These are phyloP conservation scores for Dasyornis broadbenti DNA, from an alignment of 2,113 vertebrate genomes.

Conservation along the genomic window DNA sequence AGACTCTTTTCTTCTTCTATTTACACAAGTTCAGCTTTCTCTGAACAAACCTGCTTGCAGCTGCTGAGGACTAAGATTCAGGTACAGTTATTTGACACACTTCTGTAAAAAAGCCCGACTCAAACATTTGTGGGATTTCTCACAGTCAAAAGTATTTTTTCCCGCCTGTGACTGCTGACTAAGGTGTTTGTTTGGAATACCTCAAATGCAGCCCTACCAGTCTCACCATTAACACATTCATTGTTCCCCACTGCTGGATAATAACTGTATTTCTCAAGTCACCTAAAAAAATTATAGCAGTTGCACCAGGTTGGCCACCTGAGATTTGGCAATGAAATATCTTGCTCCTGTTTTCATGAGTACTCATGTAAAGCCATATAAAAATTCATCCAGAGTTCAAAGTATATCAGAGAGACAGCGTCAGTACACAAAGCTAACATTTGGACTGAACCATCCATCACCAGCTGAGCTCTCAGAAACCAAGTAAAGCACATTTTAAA, in stretches of 20 bases:
- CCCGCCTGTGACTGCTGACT: constrained; percentile 28
- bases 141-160: constrained; percentile 8
- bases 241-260: constrained; percentile 2
- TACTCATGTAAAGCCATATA: constrained; percentile 15
- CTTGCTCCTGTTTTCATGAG: not conserved
- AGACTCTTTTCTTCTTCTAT: not conserved
- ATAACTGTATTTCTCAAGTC: constrained; percentile 22
- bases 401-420: constrained; percentile 7
- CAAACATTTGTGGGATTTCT: not conserved
- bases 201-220: not conserved
- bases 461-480: constrained; percentile 5
- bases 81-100: not conserved
- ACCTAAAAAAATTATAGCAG: constrained; percentile 35
- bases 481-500: not conserved
- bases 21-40: not conserved
- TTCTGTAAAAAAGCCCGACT: not conserved
- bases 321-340: constrained; percentile 6
- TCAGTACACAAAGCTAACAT: constrained; percentile 5
- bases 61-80: not conserved
- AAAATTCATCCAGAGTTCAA: constrained; percentile 47
- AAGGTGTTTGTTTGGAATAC: not conserved
- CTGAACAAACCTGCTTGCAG: not conserved
- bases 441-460: constrained; percentile 13
- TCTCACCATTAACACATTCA: constrained; percentile 15
- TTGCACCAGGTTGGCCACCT: constrained; percentile 2